Evolutionary conservation across 53 echinoderm and acorn worm species (phyloP).

Genomic region (Echinometra lucunter): DNA sequence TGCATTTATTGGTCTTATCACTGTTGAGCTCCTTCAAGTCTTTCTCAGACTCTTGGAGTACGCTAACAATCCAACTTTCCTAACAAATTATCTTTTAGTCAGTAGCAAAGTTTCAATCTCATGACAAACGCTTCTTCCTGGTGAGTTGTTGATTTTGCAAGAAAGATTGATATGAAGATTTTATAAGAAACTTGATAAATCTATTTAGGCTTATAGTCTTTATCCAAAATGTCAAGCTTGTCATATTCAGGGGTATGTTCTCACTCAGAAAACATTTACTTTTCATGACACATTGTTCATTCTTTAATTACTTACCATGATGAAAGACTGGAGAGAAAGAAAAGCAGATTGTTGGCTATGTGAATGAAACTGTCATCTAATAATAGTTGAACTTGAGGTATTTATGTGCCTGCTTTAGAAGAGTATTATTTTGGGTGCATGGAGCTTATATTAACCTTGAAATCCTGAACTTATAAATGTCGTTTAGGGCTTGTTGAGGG

Average conservation of each 20-base stretch:
- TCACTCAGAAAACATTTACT: not conserved
- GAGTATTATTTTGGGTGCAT: not conserved
- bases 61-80: not conserved
- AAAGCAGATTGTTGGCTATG: not conserved
- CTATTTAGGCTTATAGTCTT: not conserved
- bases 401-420: not conserved
- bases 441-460: not conserved
- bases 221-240: not conserved
- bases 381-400: not conserved
- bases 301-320: not conserved
- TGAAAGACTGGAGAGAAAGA: not conserved
- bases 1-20: not conserved
- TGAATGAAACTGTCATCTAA: not conserved
- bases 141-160: not conserved
- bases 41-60: not conserved
- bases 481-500: not conserved
- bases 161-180: not conserved
- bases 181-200: not conserved
- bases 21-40: not conserved
- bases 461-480: not conserved
- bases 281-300: not conserved
- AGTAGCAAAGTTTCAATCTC: not conserved
- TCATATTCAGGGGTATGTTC: not conserved
- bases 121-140: not conserved
- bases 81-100: not conserved